Base-by-base conservation (phyloP, 2,797 vertebrate species). In the Odontamblyopus lacepedii region DNA sequence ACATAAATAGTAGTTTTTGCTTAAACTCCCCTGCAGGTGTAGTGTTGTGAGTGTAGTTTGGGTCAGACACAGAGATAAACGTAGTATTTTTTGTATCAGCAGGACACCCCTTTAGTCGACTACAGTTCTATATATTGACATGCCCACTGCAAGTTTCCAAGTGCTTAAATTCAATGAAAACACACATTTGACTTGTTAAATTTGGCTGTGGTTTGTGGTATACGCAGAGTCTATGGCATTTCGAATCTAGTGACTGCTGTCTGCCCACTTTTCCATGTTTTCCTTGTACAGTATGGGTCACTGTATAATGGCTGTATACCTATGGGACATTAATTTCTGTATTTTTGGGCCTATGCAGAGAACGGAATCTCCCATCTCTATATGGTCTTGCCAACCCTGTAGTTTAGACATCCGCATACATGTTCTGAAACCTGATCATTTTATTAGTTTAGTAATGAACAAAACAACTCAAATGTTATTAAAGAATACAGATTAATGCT, bases 181-280 rank as follows among this genome's bases (percentile, higher is more conserved):
- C 1, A 38, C 30, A n/a, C 16, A 6, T n/a, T 2, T 35, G 30
- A 38, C 60, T 11, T 19, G 32, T 38, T 35, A 63, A 26, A 63
- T 63, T 35, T 38, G 19, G 61, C 32, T 11, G 61, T 38, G 61
- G 61, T 63, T 38, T 63, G 61, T 38, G 61, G 60, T 35, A 4
- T 16, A 32, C 6, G 29, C 27, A 19, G 29, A 30, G 16, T 61
- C 13, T 60, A 29, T 60, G 27, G 57, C 27, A 29, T 15, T 60
- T 30, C 27, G 9, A 38, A 38, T 9, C 35, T 13, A 27, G 51
- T 5, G 56, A 59, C 23, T 12, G 23, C 9, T 7, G 16, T 55
- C 7, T n/a, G 60, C 60, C 60, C 60, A 32, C 1, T 61, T 61
- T 61, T 61, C 60, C 60, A 32, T 61, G 60, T 61, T 61, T 32